Percentiles rank a stretch among this genome's conserved stretches.
These are phyloP conservation scores for Enteromius fasciolatus DNA, from an alignment of 2,797 vertebrate species.

Conservation along the genomic window DNA sequence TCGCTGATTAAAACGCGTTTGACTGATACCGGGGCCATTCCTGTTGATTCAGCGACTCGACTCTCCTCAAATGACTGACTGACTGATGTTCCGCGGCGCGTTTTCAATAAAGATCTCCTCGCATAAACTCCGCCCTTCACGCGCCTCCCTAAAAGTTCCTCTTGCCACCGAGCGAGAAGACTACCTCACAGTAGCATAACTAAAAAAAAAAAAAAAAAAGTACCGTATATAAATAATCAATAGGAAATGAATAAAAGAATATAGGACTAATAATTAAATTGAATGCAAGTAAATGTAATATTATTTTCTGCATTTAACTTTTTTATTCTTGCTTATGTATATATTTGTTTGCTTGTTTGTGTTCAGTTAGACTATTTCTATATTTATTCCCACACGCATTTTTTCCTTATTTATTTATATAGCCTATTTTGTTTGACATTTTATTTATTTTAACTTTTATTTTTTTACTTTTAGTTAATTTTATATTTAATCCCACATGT, in stretches of 20 bases:
- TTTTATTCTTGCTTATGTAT: background rate
- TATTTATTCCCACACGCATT: too few relatives aligned
- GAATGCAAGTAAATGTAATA: too few relatives aligned
- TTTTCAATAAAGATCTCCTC: background rate
- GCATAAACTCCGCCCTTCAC: slow-evolving; percentile 11
- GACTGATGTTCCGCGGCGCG: background rate
- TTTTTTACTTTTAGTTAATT: background rate
- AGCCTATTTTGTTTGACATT: too few relatives aligned
- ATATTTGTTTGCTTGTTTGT: background rate
- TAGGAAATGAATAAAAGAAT: background rate
- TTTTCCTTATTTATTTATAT: background rate
- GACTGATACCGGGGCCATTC: slow-evolving; percentile 84
- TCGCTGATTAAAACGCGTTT: slow-evolving; percentile 88
- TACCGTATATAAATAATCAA: background rate
- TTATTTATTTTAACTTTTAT: background rate
- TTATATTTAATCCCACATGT: background rate
- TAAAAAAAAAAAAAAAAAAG: too few relatives aligned
- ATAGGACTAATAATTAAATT: background rate
- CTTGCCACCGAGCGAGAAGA: background rate
- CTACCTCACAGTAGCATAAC: background rate
- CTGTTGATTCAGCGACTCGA: background rate
- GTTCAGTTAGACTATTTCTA: background rate
- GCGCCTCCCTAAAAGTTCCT: slow-evolving; percentile 7
- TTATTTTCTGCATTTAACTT: background rate
- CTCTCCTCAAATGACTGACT: background rate